phyloP scores from a whole-genome alignment of 2,888 invertebrate species.

The Listrodromus nycthemerus region DNA sequence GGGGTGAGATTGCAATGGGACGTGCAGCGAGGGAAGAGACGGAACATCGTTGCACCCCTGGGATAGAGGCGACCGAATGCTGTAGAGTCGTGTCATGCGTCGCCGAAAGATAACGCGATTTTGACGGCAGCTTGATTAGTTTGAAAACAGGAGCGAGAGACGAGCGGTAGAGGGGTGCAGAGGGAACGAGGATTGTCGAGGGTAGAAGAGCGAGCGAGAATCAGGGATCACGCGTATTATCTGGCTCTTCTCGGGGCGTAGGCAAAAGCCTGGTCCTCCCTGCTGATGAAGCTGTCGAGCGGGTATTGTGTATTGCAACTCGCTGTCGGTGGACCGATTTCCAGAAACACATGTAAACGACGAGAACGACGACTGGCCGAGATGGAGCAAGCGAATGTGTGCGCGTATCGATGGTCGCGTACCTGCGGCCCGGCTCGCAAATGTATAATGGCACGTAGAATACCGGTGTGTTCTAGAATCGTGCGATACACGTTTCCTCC shows the following conservation, averaged over 20 bases:
- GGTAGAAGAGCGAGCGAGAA: conserved; percentile 37
- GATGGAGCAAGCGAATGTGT: conserved; percentile 15
- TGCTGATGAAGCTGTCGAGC: conserved; percentile 76
- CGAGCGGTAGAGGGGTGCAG: neutral
- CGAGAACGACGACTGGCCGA: conserved; percentile 33
- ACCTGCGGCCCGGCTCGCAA: conserved; percentile 40
- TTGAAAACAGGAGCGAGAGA: conserved; percentile 65
- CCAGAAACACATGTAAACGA: conserved; percentile 79
- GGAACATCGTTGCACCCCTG: neutral
- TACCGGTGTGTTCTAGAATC: conserved; percentile 44
- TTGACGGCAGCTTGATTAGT: conserved; percentile 73
- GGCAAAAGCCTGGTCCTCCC: conserved; percentile 38
- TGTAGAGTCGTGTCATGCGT: conserved; percentile 25
- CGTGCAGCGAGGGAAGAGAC: neutral
- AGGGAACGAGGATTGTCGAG: conserved; percentile 1
- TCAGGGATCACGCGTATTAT: conserved; percentile 48
- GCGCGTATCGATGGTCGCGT: conserved; percentile 47
- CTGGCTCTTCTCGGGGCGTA: conserved; percentile 32
- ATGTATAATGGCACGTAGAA: conserved; percentile 48
- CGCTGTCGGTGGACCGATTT: conserved; percentile 74
- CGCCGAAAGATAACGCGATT: conserved; percentile 66
- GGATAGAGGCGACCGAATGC: neutral
- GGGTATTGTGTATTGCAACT: conserved; percentile 57
- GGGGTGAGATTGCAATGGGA: neutral
- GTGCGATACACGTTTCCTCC: conserved; percentile 47